Evolutionary conservation across 2,113 vertebrate genomes (phyloP), one percentile per base, ranked within the genome.

Genomic region (Sturnira hondurensis): DNA sequence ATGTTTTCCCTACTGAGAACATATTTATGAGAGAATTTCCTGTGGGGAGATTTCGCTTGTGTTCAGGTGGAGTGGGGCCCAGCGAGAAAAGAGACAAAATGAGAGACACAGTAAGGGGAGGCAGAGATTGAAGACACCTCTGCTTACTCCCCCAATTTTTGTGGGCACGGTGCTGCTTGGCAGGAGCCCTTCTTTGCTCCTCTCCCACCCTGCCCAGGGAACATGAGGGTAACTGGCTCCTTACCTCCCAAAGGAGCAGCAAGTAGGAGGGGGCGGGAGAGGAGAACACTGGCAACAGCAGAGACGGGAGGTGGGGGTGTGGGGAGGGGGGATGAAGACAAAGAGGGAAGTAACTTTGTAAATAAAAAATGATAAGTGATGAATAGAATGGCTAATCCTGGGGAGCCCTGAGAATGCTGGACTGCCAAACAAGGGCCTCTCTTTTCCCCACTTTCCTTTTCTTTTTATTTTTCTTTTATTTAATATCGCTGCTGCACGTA

Each of bases 401-500:
- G 97, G 96, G 97, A 98, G 96, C 91, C 96, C 98, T 98, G 98
- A 98, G 98, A 98, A 98, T 97, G 97, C 97, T 67, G 41, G 97
- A 81, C 94, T 67, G 92, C 71, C 61, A 94, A 96, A 98, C 97
- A 96, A 98, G 93, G 98, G 97, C 97, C 97, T 98, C 98, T 95
- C 95, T 98, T 73, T 98, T 98, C 97, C 97, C 95, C 97, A 88
- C 71, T 94, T 95, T 95, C 63, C 93, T 91, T 96, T 96, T 96
- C 98, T 98, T 98, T 98, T 98, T 96, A 97, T 98, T 98, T 98
- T 98, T 98, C 98, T 97, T 98, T 98, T 98, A 97, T 99, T 98
- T 98, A 98, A 98, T 99, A 98, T 99, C 97, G 98, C 98, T 98
- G 98, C 98, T 99, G 99, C 99, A 99, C 99, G 89, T 99, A 99